Conservation (phyloP, 2,888 invertebrate species). For the Apodemia mormo region DNA sequence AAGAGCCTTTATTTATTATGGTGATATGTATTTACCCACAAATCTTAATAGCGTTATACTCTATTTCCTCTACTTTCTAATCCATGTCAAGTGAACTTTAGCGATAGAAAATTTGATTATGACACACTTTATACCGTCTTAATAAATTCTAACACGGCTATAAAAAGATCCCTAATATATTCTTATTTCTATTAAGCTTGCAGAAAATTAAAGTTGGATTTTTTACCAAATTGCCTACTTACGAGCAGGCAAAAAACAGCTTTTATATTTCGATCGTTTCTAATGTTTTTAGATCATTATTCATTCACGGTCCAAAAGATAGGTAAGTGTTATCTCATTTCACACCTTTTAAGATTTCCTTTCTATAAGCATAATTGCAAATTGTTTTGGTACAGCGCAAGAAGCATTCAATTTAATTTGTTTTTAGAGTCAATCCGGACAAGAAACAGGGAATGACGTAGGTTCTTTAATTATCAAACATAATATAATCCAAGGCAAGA, state of each 20-base stretch:
- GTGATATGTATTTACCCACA: background rate
- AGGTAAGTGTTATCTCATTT: conserved; percentile 23
- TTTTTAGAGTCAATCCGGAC: background rate
- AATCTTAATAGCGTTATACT: conserved; percentile 13
- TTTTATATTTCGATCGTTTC: conserved; percentile 2
- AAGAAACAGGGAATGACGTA: too few species aligned
- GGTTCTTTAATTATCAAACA: too few species aligned
- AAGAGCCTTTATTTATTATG: too few species aligned
- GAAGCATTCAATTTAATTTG: background rate
- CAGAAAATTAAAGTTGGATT: conserved; percentile 2
- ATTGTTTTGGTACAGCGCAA: background rate
- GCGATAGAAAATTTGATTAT: background rate
- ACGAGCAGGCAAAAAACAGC: background rate
- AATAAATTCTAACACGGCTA: background rate
- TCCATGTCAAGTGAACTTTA: background rate
- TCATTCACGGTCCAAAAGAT: conserved; percentile 24
- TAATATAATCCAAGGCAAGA: too few species aligned
- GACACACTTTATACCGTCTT: conserved; percentile 1
- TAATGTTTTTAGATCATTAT: conserved; percentile 24
- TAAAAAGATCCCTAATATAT: conserved; percentile 17
- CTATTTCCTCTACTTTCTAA: conserved; percentile 16
- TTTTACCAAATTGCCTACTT: conserved; percentile 14
- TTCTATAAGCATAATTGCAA: background rate
- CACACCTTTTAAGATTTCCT: conserved; percentile 23
- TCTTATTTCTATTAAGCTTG: conserved; percentile 3